Conservation (phyloP, 1,140 invertebrate species). For the Apis dorsata region DNA sequence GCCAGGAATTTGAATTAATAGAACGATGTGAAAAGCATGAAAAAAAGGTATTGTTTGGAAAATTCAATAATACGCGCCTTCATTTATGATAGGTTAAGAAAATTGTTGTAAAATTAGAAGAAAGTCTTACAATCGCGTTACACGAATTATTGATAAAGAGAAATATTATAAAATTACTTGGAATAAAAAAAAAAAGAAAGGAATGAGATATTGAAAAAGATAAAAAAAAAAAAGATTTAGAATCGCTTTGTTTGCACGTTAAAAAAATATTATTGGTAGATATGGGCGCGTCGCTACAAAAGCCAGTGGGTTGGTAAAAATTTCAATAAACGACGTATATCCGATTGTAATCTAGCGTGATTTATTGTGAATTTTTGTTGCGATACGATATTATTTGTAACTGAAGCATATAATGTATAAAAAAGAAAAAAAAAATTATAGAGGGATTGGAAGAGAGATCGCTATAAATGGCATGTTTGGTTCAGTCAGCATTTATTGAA, state of each 20-base stretch:
- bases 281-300: constrained; percentile 12
- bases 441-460: not conserved
- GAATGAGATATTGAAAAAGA: not conserved
- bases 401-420: not conserved
- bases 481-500: not conserved
- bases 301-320: constrained; percentile 36
- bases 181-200: not conserved
- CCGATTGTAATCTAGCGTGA: constrained; percentile 40
- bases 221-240: constrained; percentile 14
- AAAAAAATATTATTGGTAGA: constrained; percentile 5
- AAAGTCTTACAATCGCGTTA: no score
- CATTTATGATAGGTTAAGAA: not conserved
- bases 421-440: not conserved
- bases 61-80: not conserved
- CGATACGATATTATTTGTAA: not conserved
- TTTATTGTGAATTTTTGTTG: constrained; percentile 28
- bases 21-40: constrained; percentile 11
- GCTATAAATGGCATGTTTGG: not conserved
- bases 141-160: not conserved
- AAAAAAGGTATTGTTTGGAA: not conserved
- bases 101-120: constrained; percentile 3
- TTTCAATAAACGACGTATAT: constrained; percentile 37
- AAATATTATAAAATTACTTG: not conserved
- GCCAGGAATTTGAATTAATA: constrained; percentile 3
- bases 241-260: not conserved